phyloP scores from a whole-genome alignment of 2,888 invertebrate species.

The Acronicta leporina region DNA sequence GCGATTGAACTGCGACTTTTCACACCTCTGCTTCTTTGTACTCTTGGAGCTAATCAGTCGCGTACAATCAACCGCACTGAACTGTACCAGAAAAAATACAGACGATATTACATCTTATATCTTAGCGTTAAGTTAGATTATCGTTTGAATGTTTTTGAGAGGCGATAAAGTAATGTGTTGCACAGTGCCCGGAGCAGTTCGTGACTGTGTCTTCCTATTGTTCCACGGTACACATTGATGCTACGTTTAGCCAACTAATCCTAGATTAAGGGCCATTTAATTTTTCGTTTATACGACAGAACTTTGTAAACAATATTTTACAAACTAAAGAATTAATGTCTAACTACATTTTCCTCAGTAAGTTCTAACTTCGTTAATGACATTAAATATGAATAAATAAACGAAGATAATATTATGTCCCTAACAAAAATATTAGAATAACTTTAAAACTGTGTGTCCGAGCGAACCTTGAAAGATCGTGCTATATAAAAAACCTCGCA shows the following conservation, averaged over 20 bases:
- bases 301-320: neutral
- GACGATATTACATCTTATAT: conserved; percentile 16
- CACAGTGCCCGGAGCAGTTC: conserved; percentile 44
- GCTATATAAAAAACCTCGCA: conserved; percentile 65
- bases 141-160: conserved; percentile 11
- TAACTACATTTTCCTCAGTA: too few species aligned
- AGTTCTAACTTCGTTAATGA: too few species aligned
- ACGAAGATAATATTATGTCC: too few species aligned
- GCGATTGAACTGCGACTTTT: conserved; percentile 64
- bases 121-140: conserved; percentile 8
- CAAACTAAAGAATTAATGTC: too few species aligned
- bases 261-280: neutral
- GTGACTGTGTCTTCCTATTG: conserved; percentile 55
- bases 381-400: too few species aligned
- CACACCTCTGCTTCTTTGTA: conserved; percentile 60
- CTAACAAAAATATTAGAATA: neutral
- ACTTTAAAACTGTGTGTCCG: conserved; percentile 32
- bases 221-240: conserved; percentile 45
- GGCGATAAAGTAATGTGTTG: conserved; percentile 48
- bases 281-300: neutral
- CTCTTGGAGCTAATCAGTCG: conserved; percentile 46
- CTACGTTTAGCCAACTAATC: conserved; percentile 25
- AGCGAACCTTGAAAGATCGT: conserved; percentile 60
- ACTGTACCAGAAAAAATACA: conserved; percentile 14
- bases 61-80: conserved; percentile 41